Percentiles rank a stretch among this genome's conserved stretches.
Conservation (phyloP, 2,113 vertebrate genomes). For the Aviceda subcristata region DNA sequence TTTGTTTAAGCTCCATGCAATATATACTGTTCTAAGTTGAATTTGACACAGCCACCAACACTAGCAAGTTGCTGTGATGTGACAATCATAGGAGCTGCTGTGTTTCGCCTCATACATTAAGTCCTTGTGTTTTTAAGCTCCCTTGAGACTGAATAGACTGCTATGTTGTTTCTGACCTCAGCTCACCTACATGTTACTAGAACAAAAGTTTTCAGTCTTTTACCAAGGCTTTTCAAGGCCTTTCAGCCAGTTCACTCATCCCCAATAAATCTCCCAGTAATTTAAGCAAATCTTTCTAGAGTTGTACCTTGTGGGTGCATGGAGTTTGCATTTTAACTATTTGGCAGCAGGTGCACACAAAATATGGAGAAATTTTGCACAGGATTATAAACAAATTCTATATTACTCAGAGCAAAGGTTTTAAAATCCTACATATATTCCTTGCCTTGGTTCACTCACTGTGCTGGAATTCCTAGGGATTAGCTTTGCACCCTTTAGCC, state of each 20-base stretch:
- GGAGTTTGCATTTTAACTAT: not conserved
- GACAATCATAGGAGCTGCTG: not conserved
- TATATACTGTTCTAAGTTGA: not conserved
- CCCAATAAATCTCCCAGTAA: not conserved
- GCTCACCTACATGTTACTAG: not conserved
- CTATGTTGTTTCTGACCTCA: not conserved
- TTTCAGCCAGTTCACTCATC: not conserved
- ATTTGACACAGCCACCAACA: not conserved
- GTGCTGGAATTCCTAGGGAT: not conserved
- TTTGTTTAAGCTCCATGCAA: not conserved
- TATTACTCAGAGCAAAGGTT: not conserved
- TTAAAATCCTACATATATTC: not conserved
- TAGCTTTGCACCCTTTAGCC: not conserved
- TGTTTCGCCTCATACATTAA: not conserved
- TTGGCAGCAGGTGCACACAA: not conserved
- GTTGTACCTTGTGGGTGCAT: not conserved
- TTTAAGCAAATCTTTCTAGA: not conserved
- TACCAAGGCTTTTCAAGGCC: not conserved
- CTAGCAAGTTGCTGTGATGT: not conserved
- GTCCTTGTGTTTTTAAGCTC: not conserved
- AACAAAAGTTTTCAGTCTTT: not conserved
- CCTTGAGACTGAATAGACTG: not conserved
- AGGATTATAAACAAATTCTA: not conserved
- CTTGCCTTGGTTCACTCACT: not conserved
- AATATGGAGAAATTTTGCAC: not conserved